Evolutionary conservation across 35 echinoderm and acorn worm species (phyloP).

Genomic region (Lytechinus variegatus): DNA sequence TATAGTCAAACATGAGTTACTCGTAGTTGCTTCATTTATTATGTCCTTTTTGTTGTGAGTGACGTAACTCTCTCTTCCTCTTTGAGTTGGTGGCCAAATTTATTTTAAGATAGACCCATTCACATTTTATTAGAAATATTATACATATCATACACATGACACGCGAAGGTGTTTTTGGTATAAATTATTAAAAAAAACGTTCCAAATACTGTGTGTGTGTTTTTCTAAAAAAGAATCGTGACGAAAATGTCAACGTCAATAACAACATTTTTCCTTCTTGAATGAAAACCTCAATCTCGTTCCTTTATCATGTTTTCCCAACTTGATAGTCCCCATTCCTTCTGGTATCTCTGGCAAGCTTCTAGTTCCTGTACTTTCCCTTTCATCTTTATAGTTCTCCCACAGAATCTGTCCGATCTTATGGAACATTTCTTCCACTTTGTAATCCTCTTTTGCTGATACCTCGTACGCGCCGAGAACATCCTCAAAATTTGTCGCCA

Average conservation of each 20-base stretch:
- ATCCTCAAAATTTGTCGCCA: slow-evolving; percentile 59
- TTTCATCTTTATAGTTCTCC: slow-evolving; percentile 58
- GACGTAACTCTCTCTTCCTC: background rate
- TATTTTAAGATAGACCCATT: background rate
- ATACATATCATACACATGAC: background rate
- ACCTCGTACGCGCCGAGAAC: slow-evolving; percentile 64
- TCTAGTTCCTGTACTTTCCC: slow-evolving; percentile 48
- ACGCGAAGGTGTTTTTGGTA: background rate
- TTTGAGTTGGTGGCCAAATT: background rate
- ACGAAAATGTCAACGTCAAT: background rate
- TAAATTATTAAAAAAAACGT: no score
- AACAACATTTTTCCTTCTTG: slow-evolving; percentile 42
- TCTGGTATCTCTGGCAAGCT: slow-evolving; percentile 32
- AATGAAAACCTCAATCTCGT: slow-evolving; percentile 25
- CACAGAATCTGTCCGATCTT: slow-evolving; percentile 75
- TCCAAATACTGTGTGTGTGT: background rate
- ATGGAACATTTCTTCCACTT: slow-evolving; percentile 91
- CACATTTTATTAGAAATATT: background rate
- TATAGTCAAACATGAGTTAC: no score
- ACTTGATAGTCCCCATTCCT: slow-evolving; percentile 36
- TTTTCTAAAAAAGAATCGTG: background rate
- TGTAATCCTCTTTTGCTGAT: slow-evolving; percentile 78
- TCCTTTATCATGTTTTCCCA: slow-evolving; percentile 7
- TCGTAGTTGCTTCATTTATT: no score
- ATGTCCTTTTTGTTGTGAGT: no score